Conservation (phyloP, 2,797 vertebrate species). For the Austrolebias charrua region DNA sequence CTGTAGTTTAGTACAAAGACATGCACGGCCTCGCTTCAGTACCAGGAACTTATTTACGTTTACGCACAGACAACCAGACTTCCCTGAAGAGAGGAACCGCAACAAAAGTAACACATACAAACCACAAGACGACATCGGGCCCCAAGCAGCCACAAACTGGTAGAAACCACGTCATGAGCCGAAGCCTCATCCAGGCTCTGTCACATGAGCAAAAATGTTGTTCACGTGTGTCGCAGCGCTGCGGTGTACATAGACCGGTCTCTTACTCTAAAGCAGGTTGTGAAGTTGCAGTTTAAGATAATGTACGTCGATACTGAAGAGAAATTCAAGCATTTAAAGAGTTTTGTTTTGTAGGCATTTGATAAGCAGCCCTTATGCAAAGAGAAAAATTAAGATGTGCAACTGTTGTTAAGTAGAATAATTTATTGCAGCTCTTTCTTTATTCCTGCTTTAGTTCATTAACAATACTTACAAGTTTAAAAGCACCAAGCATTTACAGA, state of each 20-base stretch:
- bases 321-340: too few species aligned
- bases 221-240: too few species aligned
- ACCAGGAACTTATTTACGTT: slow-evolving; percentile 70
- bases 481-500: slow-evolving; percentile 78
- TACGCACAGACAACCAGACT: slow-evolving; percentile 56
- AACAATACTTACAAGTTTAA: slow-evolving; percentile 78
- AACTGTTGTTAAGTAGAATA: slow-evolving; percentile 75
- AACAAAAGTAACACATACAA: slow-evolving; percentile 51
- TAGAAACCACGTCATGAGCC: slow-evolving; percentile 26
- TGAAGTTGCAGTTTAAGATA: neutral
- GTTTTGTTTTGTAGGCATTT: too few species aligned
- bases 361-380: neutral
- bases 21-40: slow-evolving; percentile 41
- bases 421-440: slow-evolving; percentile 84
- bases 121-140: slow-evolving; percentile 58
- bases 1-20: slow-evolving; percentile 42
- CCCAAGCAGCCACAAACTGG: slow-evolving; percentile 33
- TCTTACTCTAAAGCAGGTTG: neutral
- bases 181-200: neutral
- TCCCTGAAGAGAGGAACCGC: slow-evolving; percentile 72
- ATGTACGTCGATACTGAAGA: too few species aligned
- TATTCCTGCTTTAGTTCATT: slow-evolving; percentile 67
- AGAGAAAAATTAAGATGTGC: neutral
- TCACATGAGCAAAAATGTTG: neutral
- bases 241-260: too few species aligned